Evolutionary conservation across 2,888 invertebrate species (phyloP).

Genomic region (Athrips mouffetella): DNA sequence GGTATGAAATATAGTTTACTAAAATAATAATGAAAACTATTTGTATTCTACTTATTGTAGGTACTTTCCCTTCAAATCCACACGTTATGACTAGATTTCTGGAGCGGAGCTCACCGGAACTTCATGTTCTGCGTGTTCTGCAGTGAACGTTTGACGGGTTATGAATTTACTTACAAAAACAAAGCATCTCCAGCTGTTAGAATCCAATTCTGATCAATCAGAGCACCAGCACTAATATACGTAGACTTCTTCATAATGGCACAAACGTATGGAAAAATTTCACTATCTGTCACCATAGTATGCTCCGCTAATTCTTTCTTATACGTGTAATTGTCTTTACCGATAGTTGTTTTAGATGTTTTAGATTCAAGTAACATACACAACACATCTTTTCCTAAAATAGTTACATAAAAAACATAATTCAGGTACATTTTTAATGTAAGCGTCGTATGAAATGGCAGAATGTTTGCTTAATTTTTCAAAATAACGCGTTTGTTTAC

Average conservation of each 20-base stretch:
- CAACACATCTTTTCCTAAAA: slow-evolving; percentile 3
- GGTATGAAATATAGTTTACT: too few species aligned
- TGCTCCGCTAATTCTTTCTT: slow-evolving; percentile 39
- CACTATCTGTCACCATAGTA: slow-evolving; percentile 37
- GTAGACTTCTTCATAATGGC: slow-evolving; percentile 48
- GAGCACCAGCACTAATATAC: slow-evolving; percentile 55
- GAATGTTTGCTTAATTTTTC: background rate
- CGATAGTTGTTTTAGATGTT: background rate
- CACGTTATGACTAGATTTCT: too few species aligned
- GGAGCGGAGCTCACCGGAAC: too few species aligned
- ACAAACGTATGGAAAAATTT: slow-evolving; percentile 54
- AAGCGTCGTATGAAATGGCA: background rate
- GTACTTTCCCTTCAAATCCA: too few species aligned
- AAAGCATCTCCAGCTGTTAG: slow-evolving; percentile 57
- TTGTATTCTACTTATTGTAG: too few species aligned
- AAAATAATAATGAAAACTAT: too few species aligned
- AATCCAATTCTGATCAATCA: slow-evolving; percentile 57
- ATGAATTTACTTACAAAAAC: slow-evolving; percentile 47
- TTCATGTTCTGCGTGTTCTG: too few species aligned
- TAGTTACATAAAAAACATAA: background rate
- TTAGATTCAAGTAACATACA: too few species aligned
- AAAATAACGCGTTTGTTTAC: background rate
- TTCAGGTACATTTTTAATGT: background rate
- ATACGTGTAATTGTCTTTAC: slow-evolving; percentile 10
- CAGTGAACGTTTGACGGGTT: too few species aligned